Conservation (phyloP, 2,797 vertebrate genomes). For the Pampus argenteus region DNA sequence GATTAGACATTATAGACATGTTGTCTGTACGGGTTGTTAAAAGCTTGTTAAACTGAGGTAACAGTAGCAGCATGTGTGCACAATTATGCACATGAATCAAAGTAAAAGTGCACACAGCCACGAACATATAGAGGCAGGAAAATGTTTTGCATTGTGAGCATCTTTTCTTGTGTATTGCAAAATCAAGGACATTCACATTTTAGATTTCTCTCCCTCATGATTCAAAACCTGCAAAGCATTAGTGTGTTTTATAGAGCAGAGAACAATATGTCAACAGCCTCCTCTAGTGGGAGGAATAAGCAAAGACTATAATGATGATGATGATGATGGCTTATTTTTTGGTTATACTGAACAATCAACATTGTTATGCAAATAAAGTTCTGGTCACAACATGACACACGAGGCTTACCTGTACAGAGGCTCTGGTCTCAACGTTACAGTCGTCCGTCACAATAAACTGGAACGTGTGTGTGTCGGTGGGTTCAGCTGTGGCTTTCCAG, state of each 20-base stretch:
- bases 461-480: slow-evolving; percentile 74
- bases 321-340: background rate
- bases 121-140: background rate
- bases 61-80: too few species aligned
- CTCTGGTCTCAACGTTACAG: slow-evolving; percentile 84
- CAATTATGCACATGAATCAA: background rate
- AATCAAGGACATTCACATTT: background rate
- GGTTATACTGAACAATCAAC: background rate
- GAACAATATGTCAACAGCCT: slow-evolving; percentile 25
- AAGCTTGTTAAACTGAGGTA: too few species aligned
- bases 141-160: background rate
- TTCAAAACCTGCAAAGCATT: background rate
- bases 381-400: background rate
- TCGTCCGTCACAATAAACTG: slow-evolving; percentile 85
- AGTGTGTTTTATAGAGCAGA: background rate
- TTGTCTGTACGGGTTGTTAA: too few species aligned
- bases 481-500: slow-evolving; percentile 84
- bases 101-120: too few species aligned
- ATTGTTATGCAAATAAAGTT: background rate
- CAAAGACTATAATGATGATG: background rate
- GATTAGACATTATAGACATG: too few species aligned
- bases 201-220: background rate
- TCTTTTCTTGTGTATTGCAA: background rate
- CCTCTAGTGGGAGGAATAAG: slow-evolving; percentile 68
- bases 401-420: slow-evolving; percentile 83